phyloP scores from a whole-genome alignment of 1,140 invertebrate species.

The Philaenus spumarius region DNA sequence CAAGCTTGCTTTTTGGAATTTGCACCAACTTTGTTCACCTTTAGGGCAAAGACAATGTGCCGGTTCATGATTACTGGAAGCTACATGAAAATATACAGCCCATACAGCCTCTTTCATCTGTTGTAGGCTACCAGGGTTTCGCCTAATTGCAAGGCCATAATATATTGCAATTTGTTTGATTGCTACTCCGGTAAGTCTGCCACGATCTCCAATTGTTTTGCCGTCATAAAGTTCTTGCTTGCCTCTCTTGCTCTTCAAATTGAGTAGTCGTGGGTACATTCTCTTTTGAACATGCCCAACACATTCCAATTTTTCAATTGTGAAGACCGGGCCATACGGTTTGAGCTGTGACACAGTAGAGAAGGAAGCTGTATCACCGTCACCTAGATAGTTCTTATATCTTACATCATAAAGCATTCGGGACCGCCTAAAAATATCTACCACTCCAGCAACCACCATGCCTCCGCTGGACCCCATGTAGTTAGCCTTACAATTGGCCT shows the following conservation, averaged over 20 bases:
- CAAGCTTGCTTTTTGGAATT: conserved; percentile 15
- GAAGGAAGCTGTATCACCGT: conserved; percentile 14
- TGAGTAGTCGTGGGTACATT: neutral
- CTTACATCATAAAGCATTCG: neutral
- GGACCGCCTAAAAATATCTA: conserved; percentile 7
- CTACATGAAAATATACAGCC: neutral
- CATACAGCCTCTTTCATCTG: neutral
- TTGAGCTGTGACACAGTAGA: neutral
- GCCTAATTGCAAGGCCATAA: neutral
- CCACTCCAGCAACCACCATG: conserved; percentile 8
- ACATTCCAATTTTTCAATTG: conserved; percentile 4
- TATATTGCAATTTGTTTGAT: neutral
- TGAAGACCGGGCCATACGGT: neutral
- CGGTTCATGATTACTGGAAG: conserved; percentile 30
- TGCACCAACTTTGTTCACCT: conserved; percentile 30
- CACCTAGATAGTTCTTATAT: conserved; percentile 17
- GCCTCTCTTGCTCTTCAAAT: too few species aligned
- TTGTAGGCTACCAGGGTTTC: neutral
- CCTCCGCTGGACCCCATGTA: conserved; percentile 15
- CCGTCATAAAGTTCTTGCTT: too few species aligned
- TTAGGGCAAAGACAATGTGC: conserved; percentile 28
- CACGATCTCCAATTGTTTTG: conserved; percentile 4
- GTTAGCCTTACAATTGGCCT: conserved; percentile 4
- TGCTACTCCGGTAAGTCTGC: neutral
- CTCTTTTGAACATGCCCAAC: too few species aligned